These are phyloP conservation scores for Luscinia megarhynchos DNA, from an alignment of 2,797 vertebrate species.

Conservation along the genomic window DNA sequence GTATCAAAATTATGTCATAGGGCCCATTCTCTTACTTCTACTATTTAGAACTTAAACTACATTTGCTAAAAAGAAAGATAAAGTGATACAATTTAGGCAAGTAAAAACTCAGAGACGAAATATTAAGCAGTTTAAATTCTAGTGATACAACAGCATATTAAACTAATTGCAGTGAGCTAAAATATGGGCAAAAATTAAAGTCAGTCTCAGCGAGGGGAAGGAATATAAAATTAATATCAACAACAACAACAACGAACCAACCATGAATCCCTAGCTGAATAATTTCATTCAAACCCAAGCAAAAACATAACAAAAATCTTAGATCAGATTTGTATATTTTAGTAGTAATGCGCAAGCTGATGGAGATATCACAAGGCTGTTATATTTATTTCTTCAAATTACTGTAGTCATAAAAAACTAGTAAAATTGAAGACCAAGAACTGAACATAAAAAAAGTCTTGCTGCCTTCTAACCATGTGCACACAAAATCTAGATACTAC, in stretches of 20 bases:
- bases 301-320: neutral
- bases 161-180: neutral
- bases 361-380: neutral
- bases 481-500: neutral
- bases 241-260: neutral
- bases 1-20: neutral
- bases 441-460: neutral
- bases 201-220: neutral
- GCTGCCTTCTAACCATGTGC: neutral
- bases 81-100: neutral
- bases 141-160: neutral
- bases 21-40: neutral
- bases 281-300: neutral
- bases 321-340: neutral
- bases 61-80: neutral
- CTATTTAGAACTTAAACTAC: neutral
- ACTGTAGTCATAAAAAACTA: fast-evolving
- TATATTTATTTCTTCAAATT: neutral
- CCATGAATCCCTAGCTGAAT: neutral
- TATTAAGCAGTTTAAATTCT: neutral
- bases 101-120: neutral
- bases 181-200: neutral
- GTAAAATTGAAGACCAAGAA: neutral
- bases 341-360: neutral
- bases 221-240: neutral